A percentile compares a stretch with the other conserved stretches of the same genome.
These are phyloP conservation scores for Lepidurus arcticus DNA, from an alignment of 1,140 invertebrate species.

Conservation along the genomic window DNA sequence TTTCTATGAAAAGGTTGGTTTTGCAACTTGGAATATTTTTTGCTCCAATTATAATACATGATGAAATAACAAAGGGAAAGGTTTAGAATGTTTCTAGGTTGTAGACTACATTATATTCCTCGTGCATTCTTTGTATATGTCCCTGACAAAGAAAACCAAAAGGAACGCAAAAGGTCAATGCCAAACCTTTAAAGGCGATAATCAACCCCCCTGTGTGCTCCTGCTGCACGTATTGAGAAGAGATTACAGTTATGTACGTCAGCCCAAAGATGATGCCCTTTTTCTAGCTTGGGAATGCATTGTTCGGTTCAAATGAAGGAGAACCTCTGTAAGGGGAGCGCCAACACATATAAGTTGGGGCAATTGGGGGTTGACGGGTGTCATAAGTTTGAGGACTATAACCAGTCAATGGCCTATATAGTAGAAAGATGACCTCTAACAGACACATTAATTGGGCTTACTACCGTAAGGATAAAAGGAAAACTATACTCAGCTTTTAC, in stretches of 20 bases:
- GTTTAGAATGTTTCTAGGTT: not conserved
- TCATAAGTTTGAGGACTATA: not conserved
- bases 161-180: not conserved
- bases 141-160: not conserved
- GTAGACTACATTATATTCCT: not conserved
- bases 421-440: not conserved
- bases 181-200: not conserved
- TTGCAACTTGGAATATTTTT: too few species aligned
- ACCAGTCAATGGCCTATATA: not conserved
- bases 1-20: too few species aligned
- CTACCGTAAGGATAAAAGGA: not conserved
- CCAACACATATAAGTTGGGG: not conserved
- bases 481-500: too few species aligned
- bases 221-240: slow-evolving; percentile 13
- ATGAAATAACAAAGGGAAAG: not conserved
- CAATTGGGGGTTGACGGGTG: not conserved
- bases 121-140: not conserved
- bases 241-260: not conserved
- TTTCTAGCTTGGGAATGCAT: not conserved
- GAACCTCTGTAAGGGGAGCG: not conserved
- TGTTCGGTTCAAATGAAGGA: slow-evolving; percentile 1
- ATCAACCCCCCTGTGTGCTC: not conserved
- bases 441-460: not conserved
- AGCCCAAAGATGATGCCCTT: not conserved
- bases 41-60: not conserved